Evolutionary conservation across 2,797 vertebrate species (phyloP), one percentile per base, ranked within the genome.

Genomic region (Miichthys miiuy): DNA sequence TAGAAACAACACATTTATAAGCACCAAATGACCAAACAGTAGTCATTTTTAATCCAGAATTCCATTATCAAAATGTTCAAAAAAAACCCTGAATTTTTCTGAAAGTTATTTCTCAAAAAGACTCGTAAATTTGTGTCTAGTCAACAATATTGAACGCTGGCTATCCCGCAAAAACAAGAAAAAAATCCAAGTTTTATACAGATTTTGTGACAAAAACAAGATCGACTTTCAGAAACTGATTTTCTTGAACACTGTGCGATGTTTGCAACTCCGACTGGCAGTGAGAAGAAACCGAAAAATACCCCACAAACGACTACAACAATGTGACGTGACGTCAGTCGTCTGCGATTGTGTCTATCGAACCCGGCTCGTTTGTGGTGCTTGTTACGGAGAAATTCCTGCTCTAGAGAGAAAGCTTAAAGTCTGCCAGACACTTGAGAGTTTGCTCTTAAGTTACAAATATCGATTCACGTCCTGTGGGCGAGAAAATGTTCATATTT

Each of bases 1-100:
- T 68, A 87, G 48, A 88, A 89, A 88, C 78, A 34, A 68, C 11
- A 92, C 80, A 82, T 68, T 67, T 64, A 84, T 13, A 80, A 94
- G 93, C 92, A 94, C 92, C 93, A 91, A 90, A 89, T 90, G 88
- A 88, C 91, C 77, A 42, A 71, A 86, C 51, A 55, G 48, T 27
- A 68, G 90, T 84, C 86, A 87, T 82, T 90, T 82, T 80, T 38
- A 38, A 80, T 85, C 84, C 74, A 83, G 67, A 81, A 86, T 82
- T 80, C 86, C 72, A 78, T 68, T 88, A 92, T 90, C 85, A 91
- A 91, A 93, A 86, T 76, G 71, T 70, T 87, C 52, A 76, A 80
- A 77, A 80, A 88, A 81, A 79, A 72, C 44, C 86, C 91, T 92
- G 88, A 92, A 85, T 84, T 72, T n/a, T n/a, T n/a, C n/a, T 81